Evolutionary conservation across 2,888 invertebrate species (phyloP).

Genomic region (Eumacrocentrus americanus): DNA sequence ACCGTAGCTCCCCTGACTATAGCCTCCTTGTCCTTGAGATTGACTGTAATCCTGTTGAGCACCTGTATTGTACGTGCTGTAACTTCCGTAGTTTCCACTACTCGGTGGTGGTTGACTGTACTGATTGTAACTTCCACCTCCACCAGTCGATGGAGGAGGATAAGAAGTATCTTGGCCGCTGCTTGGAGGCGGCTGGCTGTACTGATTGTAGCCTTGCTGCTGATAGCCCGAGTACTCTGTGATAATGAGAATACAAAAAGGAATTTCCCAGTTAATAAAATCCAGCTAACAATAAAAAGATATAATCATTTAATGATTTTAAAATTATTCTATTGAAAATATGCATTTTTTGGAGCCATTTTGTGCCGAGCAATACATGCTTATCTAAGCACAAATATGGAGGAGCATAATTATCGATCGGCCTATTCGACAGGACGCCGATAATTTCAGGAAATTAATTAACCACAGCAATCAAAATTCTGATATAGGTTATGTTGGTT

Average conservation of each 20-base stretch:
- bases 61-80: constrained; percentile 49
- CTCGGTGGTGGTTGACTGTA: constrained; percentile 58
- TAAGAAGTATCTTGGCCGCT: constrained; percentile 56
- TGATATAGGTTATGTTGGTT: too few species aligned
- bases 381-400: constrained; percentile 21
- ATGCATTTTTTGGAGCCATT: constrained; percentile 5
- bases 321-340: too few species aligned
- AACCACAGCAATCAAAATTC: too few species aligned
- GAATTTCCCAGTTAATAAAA: background rate
- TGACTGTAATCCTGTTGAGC: constrained; percentile 47
- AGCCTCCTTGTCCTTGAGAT: constrained; percentile 47
- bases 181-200: constrained; percentile 54
- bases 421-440: constrained; percentile 4
- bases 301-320: too few species aligned
- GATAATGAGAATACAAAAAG: constrained; percentile 24
- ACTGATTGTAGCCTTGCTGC: constrained; percentile 56
- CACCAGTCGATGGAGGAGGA: constrained; percentile 54
- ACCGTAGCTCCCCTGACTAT: constrained; percentile 50
- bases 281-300: too few species aligned
- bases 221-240: constrained; percentile 58
- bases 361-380: background rate
- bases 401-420: constrained; percentile 24
- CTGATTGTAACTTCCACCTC: constrained; percentile 51
- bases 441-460: too few species aligned
- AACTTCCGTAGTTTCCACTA: constrained; percentile 48